Evolutionary conservation across 2,113 vertebrate genomes (phyloP).

Genomic region (Willisornis vidua): DNA sequence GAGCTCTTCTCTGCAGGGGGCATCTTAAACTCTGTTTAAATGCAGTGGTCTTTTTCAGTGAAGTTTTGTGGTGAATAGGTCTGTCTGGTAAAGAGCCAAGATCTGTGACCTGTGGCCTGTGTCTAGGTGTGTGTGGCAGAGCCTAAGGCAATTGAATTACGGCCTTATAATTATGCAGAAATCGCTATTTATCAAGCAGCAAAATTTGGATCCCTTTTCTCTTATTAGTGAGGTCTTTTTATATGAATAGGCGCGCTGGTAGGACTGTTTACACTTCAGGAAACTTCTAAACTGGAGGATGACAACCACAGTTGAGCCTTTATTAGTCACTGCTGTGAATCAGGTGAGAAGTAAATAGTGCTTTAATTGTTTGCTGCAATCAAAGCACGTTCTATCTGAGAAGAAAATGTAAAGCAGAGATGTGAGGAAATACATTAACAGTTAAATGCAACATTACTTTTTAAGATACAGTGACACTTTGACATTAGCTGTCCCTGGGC

Average conservation of each 20-base stretch:
- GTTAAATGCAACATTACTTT: neutral
- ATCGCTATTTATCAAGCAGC: neutral
- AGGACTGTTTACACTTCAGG: neutral
- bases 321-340: neutral
- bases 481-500: neutral
- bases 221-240: neutral
- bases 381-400: neutral
- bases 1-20: neutral
- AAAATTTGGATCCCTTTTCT: neutral
- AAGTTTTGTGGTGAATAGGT: neutral
- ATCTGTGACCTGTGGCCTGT: neutral
- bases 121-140: neutral
- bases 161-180: neutral
- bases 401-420: neutral
- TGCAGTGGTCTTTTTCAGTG: neutral
- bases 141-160: neutral
- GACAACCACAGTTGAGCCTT: neutral
- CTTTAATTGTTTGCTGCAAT: neutral
- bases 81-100: neutral
- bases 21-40: neutral
- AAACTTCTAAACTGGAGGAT: neutral
- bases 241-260: neutral
- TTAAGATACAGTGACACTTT: neutral
- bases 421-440: neutral
- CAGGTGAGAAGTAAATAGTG: neutral